Percentiles rank a stretch among this genome's conserved stretches.
These are phyloP conservation scores for Wiebesia pumilae DNA, from an alignment of 1,140 invertebrate species.

Conservation along the genomic window DNA sequence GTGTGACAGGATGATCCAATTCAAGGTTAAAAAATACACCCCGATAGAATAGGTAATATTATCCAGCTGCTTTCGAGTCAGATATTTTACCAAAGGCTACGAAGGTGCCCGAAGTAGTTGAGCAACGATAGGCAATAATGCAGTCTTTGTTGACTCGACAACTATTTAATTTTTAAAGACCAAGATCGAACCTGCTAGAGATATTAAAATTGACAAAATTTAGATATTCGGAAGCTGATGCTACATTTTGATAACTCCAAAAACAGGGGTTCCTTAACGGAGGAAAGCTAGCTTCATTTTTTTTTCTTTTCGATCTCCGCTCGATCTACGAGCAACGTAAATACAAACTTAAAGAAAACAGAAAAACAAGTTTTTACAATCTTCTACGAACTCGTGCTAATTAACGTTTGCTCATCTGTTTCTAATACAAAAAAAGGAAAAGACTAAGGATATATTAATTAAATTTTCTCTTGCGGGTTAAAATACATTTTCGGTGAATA, in stretches of 20 bases:
- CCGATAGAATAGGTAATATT: not conserved
- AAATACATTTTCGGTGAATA: conserved; percentile 54
- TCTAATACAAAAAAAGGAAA: conserved; percentile 23
- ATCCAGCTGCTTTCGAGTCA: not conserved
- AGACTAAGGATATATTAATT: conserved; percentile 33
- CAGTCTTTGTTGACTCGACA: not conserved
- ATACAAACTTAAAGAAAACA: conserved; percentile 20
- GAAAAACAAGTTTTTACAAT: conserved; percentile 24
- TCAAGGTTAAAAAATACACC: too few relatives aligned
- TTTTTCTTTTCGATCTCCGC: conserved; percentile 37
- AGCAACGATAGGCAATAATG: too few relatives aligned
- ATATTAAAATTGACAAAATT: not conserved
- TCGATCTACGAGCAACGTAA: conserved; percentile 56
- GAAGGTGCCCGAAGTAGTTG: not conserved
- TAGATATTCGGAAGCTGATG: not conserved
- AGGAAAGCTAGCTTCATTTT: not conserved
- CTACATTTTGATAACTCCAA: not conserved
- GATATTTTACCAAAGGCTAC: not conserved
- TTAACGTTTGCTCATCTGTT: conserved; percentile 15
- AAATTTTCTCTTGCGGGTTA: conserved; percentile 49
- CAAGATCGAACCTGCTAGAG: not conserved
- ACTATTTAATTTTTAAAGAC: not conserved
- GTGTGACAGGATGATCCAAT: too few relatives aligned
- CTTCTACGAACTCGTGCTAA: conserved; percentile 26
- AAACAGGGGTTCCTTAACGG: too few relatives aligned